Percentiles rank a stretch among this genome's conserved stretches.
phyloP scores from a whole-genome alignment of 2,113 vertebrate genomes.

The Elgaria multicarinata region DNA sequence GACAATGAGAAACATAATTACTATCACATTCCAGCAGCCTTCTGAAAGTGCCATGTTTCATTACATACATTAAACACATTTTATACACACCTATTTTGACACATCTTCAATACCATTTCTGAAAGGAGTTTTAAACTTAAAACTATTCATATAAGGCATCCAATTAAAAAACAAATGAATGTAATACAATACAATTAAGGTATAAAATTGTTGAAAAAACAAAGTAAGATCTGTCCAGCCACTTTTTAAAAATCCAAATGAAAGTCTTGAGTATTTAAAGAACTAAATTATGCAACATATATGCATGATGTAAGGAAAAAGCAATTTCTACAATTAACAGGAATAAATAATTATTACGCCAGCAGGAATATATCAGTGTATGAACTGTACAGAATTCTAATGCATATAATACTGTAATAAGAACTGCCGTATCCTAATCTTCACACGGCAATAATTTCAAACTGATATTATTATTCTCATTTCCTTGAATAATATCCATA shows the following conservation, averaged over 20 bases:
- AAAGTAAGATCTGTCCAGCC: constrained; percentile 30
- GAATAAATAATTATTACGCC: constrained; percentile 32
- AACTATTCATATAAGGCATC: constrained; percentile 44
- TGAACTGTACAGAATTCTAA: constrained; percentile 57
- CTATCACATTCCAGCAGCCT: constrained; percentile 7
- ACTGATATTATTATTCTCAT: constrained; percentile 92
- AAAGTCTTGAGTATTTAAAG: constrained; percentile 27
- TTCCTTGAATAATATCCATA: constrained; percentile 95
- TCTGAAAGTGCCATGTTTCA: background rate
- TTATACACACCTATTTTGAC: background rate
- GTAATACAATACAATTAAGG: constrained; percentile 30
- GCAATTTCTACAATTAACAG: constrained; percentile 26
- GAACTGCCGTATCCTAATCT: constrained; percentile 86
- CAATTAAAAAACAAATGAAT: constrained; percentile 43
- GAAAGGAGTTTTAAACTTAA: constrained; percentile 41
- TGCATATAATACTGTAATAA: constrained; percentile 85
- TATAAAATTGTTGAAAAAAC: constrained; percentile 24
- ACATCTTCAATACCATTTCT: constrained; percentile 36
- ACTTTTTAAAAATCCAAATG: constrained; percentile 31
- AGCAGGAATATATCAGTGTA: constrained; percentile 32
- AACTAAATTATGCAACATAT: background rate
- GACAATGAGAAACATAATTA: constrained; percentile 30
- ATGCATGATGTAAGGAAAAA: constrained; percentile 14
- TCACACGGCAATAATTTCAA: constrained; percentile 90
- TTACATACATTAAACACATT: background rate